Conservation (phyloP, 2,888 invertebrate species). For the Brachylomia viminalis region DNA sequence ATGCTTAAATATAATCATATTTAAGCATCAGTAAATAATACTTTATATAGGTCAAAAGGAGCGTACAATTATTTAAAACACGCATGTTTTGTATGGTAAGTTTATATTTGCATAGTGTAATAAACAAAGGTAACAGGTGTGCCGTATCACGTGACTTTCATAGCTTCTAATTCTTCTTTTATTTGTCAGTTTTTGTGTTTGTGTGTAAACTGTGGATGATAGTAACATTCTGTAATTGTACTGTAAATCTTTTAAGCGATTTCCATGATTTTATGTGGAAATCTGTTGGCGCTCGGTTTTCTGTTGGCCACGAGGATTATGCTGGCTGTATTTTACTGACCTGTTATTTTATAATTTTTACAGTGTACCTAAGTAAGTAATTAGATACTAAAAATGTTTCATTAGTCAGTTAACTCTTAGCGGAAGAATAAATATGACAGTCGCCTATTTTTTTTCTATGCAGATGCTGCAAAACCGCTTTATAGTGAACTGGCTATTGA, state of each 20-base stretch:
- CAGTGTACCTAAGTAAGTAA: no score
- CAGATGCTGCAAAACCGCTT: neutral
- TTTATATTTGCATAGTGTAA: slow-evolving; percentile 10
- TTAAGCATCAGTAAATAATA: neutral
- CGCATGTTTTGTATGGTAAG: slow-evolving; percentile 14
- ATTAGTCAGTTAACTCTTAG: neutral
- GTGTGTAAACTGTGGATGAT: slow-evolving; percentile 45
- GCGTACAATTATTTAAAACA: slow-evolving; percentile 21
- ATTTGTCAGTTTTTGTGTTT: slow-evolving; percentile 63
- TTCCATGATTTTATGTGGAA: slow-evolving; percentile 49
- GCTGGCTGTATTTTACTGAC: neutral
- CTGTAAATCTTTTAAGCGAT: slow-evolving; percentile 61
- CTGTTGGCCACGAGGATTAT: neutral
- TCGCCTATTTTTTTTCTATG: neutral
- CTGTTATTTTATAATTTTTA: neutral
- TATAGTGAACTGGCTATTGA: neutral
- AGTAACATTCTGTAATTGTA: slow-evolving; percentile 54
- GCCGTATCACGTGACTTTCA: slow-evolving; percentile 56
- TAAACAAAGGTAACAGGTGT: slow-evolving; percentile 64
- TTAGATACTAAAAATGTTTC: neutral
- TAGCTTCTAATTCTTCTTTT: slow-evolving; percentile 67
- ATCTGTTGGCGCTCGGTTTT: neutral
- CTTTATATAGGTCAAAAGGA: slow-evolving; percentile 31
- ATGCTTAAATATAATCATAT: no score
- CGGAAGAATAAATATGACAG: neutral